Conservation (phyloP, 1,140 invertebrate species). For the Lethrus apterus region DNA sequence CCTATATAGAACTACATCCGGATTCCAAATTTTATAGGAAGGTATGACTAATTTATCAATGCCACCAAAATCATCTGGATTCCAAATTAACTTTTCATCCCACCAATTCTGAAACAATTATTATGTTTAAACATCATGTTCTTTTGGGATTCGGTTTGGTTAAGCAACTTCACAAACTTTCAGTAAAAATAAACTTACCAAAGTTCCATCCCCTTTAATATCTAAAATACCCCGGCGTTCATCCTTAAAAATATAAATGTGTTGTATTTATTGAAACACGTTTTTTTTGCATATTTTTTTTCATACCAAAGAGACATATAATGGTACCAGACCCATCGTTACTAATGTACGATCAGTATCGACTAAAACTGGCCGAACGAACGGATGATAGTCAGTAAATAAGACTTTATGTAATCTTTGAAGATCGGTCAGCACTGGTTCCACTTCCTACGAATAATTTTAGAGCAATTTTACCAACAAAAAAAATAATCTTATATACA, state of each 20-base stretch:
- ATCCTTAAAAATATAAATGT: constrained; percentile 27
- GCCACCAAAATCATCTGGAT: constrained; percentile 34
- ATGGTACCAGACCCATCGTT: constrained; percentile 21
- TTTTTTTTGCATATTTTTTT: not conserved
- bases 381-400: constrained; percentile 33
- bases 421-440: constrained; percentile 26
- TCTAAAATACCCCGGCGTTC: constrained; percentile 28
- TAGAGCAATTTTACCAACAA: constrained; percentile 2
- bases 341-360: constrained; percentile 22
- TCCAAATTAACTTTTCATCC: constrained; percentile 40
- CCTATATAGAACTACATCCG: constrained; percentile 41
- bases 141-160: constrained; percentile 7
- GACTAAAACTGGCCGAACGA: constrained; percentile 28
- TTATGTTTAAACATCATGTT: constrained; percentile 8
- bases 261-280: constrained; percentile 1
- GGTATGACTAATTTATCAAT: constrained; percentile 32
- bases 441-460: constrained; percentile 26
- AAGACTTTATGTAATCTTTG: constrained; percentile 31
- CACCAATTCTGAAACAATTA: constrained; percentile 36
- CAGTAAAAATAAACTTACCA: constrained; percentile 33
- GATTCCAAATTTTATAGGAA: constrained; percentile 40
- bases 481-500: not conserved
- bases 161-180: too few relatives aligned
- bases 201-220: constrained; percentile 24
- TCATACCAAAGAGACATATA: constrained; percentile 30